Evolutionary conservation across 2,888 invertebrate genomes (phyloP).

Genomic region (Synergus laeviventris): DNA sequence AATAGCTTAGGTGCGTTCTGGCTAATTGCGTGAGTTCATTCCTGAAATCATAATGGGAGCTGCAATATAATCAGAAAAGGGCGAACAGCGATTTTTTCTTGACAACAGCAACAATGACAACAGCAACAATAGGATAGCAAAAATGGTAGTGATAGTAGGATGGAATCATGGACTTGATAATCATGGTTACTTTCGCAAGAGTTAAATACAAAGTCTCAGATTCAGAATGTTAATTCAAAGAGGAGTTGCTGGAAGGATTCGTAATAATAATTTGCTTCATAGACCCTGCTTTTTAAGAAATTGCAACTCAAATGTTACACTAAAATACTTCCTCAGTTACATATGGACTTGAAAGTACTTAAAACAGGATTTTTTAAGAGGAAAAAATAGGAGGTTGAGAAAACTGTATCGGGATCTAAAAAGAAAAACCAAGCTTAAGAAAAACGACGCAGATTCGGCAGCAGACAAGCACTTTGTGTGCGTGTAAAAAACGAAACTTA

Average conservation of each 20-base stretch:
- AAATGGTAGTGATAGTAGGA: background rate
- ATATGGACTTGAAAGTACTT: background rate
- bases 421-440: slow-evolving; percentile 38
- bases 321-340: background rate
- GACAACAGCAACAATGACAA: slow-evolving; percentile 39
- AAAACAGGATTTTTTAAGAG: slow-evolving; percentile 11
- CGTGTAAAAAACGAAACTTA: slow-evolving; percentile 45
- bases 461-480: slow-evolving; percentile 33
- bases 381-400: slow-evolving; percentile 19
- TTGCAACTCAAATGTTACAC: background rate
- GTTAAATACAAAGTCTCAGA: background rate
- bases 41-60: slow-evolving; percentile 55
- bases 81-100: slow-evolving; percentile 7
- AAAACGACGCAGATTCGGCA: slow-evolving; percentile 23
- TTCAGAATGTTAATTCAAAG: background rate
- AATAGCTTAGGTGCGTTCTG: slow-evolving; percentile 35
- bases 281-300: background rate
- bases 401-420: slow-evolving; percentile 30
- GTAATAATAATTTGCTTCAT: background rate
- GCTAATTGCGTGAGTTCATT: slow-evolving; percentile 52
- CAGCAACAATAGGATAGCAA: slow-evolving; percentile 34
- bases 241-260: background rate
- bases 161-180: background rate
- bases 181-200: background rate
- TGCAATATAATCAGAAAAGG: slow-evolving; percentile 40